Conservation (phyloP, 2,888 invertebrate genomes). For the Muscina levida region DNA sequence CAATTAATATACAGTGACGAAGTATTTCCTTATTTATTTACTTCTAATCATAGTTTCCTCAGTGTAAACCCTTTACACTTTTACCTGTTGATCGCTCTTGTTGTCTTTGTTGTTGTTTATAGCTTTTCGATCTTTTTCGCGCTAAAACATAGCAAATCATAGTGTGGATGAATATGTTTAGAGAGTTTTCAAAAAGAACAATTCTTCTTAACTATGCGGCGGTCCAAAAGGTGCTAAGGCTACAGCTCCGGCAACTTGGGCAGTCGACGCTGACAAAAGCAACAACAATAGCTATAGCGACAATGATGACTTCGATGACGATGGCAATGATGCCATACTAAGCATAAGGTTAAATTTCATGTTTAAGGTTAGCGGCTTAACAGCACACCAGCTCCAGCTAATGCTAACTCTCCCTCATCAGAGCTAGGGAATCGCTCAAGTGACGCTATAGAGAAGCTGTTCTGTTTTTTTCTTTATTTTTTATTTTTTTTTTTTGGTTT, state of each 20-base stretch:
- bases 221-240: constrained; percentile 64
- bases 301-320: constrained; percentile 46
- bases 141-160: constrained; percentile 53
- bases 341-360: constrained; percentile 70
- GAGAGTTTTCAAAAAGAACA: constrained; percentile 36
- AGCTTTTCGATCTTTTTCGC: background rate
- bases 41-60: too few species aligned
- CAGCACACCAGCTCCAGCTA: constrained; percentile 43
- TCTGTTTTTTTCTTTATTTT: background rate
- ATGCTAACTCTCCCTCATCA: too few species aligned
- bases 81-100: constrained; percentile 52
- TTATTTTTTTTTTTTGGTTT: constrained; percentile 15
- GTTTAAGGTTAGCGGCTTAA: constrained; percentile 66
- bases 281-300: constrained; percentile 13
- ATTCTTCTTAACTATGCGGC: constrained; percentile 62
- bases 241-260: constrained; percentile 40
- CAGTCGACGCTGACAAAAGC: constrained; percentile 45
- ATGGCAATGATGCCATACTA: constrained; percentile 59
- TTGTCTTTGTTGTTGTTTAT: background rate
- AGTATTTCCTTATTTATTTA: too few species aligned
- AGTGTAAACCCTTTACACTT: constrained; percentile 31
- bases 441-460: background rate
- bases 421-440: constrained; percentile 8
- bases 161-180: constrained; percentile 4
- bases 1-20: too few species aligned